phyloP scores from a whole-genome alignment of 2,888 invertebrate species.

The Eretmocerus hayati region DNA sequence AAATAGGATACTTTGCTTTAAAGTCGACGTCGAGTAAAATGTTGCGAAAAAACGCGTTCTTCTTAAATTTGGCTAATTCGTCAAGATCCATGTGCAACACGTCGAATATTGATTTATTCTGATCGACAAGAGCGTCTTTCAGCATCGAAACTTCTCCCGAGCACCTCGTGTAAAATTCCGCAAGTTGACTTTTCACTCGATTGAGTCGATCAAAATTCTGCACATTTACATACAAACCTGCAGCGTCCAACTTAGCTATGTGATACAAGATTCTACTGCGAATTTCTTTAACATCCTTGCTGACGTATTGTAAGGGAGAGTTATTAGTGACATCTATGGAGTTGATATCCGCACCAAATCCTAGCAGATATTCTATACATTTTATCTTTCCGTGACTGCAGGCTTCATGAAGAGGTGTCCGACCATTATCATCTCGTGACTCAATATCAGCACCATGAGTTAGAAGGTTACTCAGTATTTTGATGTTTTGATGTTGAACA shows the following conservation, averaged over 20 bases:
- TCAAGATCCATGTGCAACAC: neutral
- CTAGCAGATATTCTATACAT: neutral
- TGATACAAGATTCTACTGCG: neutral
- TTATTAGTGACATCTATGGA: neutral
- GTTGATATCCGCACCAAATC: neutral
- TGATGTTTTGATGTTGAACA: neutral
- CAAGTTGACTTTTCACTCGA: too few species aligned
- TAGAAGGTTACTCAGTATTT: neutral
- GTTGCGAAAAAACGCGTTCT: neutral
- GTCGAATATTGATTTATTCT: neutral
- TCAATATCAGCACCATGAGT: neutral
- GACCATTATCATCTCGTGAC: neutral
- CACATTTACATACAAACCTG: neutral
- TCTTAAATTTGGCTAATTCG: neutral
- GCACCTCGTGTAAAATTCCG: too few species aligned
- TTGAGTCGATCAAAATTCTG: too few species aligned
- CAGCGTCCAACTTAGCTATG: neutral
- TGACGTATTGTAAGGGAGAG: neutral
- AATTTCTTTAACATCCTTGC: neutral
- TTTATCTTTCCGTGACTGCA: neutral
- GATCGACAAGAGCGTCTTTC: neutral
- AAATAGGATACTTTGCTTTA: neutral
- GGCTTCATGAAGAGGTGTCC: neutral
- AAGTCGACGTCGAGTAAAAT: neutral
- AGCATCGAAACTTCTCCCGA: neutral